Evolutionary conservation across 2,797 vertebrate species (phyloP), one percentile per base, ranked within the genome.

Genomic region (Naso thynnoides): DNA sequence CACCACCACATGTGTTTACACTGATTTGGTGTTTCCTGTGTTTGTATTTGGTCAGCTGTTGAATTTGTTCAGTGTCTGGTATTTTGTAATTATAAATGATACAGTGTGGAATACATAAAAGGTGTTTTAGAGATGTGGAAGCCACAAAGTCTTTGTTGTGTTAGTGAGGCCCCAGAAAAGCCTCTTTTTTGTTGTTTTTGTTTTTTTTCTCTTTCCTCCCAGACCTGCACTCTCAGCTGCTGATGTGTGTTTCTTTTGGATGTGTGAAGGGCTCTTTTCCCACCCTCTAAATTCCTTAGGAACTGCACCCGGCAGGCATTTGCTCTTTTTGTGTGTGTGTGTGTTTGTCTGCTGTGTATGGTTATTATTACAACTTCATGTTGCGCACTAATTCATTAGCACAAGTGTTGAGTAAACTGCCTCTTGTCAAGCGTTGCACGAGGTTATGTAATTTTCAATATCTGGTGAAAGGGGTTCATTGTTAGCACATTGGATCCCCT

Each of bases 401-500:
- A 63, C 57, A 71, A 69, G 78, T 79, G 81, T 77, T 74, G 70
- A 49, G 79, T 78, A 79, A 83, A 89, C 65, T 42, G 38, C 69
- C 56, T 72, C 83, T 73, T 68, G 54, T 78, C 73, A 57, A 39
- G 72, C 69, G 39, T 76, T 73, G 75, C 78, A 77, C 50, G 50
- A 54, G 75, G 70, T 92, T 90, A 82, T 88, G 81, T 88, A 86
- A 90, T 88, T 82, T 85, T 86, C 74, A 24, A 71, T 82, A 75
- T 81, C 77, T 78, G 48, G 62, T 91, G 79, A 93, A 92, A 86
- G 74, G 79, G 56, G 44, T 71, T 85, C 81, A 87, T 93, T 93
- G 90, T 92, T 82, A 57, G 68, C 59, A 64, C 48, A 54, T 18
- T 76, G 57, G 70, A 81, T 81, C 76, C 38, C 67, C 72, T 85